Base-by-base conservation (phyloP, 2,888 invertebrate genomes). In the Prenolepis imparis region DNA sequence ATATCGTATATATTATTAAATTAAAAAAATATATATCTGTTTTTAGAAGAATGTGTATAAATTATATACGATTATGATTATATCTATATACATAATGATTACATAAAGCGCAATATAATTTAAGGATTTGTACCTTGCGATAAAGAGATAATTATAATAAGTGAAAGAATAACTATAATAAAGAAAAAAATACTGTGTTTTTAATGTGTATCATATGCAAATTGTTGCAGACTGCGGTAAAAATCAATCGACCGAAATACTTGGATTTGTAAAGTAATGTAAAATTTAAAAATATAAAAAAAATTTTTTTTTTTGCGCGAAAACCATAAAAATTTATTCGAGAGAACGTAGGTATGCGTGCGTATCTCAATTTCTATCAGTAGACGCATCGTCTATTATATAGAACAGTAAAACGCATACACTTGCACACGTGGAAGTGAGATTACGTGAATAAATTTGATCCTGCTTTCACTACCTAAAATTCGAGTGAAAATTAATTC, bases 401-500 rank as follows among this genome's bases (percentile, higher is more conserved):
- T 24, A 15, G 12, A 67, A 28, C 55, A 67, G n/a, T 8, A 57
- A 41, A 41, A 21, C 3, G 28, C 28, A 39, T 9, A 61, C 6
- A 3, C 24, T 32, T 1, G n/a, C 15, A 57, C 9, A 28, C 32
- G 3, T 44, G 21, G 18, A 41, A 44, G 11, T 24, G 24, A 18
- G n/a, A 78, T 68, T 59, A 41, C 15, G 44, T 48, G 21, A 28
- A 41, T 12, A 68, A 78, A 59, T 64, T 36, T 1, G 18, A 75
- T 41, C 41, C 21, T 44, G 21, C 41, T 78, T 78, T 78, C 78
- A 32, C 70, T 78, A 18, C 8, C 59, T 41, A 57, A 78, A 68
- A 68, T 68, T 77, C 67, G 12, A 67, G 1, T 44, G 18, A 28
- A 28, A 18, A 67, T 67, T 67, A 18, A 67, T 48, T 44, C 44